These are phyloP conservation scores for Sarotherodon lohbergeri DNA, from an alignment of 2,113 vertebrate species.

Conservation along the genomic window DNA sequence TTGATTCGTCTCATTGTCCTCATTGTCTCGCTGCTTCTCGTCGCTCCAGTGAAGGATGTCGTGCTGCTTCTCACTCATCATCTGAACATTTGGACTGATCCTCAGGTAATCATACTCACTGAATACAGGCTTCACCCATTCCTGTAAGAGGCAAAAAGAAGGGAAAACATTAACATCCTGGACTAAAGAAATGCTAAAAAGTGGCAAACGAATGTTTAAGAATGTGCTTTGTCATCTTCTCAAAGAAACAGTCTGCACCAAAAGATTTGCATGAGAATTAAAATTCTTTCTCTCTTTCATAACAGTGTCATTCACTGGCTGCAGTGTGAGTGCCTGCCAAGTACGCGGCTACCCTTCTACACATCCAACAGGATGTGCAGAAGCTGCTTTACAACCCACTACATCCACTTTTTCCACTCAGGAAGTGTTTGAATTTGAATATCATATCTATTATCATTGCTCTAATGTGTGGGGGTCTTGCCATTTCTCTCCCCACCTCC, in stretches of 20 bases:
- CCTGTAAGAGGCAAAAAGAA: constrained; percentile 39
- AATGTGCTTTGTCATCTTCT: neutral
- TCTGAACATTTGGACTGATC: constrained; percentile 34
- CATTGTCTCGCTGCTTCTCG: neutral
- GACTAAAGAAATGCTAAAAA: neutral
- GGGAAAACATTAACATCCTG: neutral
- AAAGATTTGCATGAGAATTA: neutral
- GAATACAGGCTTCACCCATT: constrained; percentile 72
- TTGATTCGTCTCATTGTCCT: neutral
- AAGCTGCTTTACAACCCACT: neutral
- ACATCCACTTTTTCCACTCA: neutral
- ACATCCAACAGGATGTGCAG: neutral
- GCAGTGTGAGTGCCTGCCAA: neutral
- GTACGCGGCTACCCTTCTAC: neutral
- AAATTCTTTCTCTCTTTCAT: neutral
- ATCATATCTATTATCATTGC: neutral
- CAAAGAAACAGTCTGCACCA: neutral
- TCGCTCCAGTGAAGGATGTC: neutral
- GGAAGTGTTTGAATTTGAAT: neutral
- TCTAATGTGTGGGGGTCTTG: neutral
- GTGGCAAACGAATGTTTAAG: neutral
- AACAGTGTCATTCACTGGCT: neutral
- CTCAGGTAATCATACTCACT: constrained; percentile 54
- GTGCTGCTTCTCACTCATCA: constrained; percentile 12
- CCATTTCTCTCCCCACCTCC: neutral